These are phyloP conservation scores for Circaetus cinerascens DNA, from an alignment of 2,113 vertebrate genomes.

Conservation along the genomic window DNA sequence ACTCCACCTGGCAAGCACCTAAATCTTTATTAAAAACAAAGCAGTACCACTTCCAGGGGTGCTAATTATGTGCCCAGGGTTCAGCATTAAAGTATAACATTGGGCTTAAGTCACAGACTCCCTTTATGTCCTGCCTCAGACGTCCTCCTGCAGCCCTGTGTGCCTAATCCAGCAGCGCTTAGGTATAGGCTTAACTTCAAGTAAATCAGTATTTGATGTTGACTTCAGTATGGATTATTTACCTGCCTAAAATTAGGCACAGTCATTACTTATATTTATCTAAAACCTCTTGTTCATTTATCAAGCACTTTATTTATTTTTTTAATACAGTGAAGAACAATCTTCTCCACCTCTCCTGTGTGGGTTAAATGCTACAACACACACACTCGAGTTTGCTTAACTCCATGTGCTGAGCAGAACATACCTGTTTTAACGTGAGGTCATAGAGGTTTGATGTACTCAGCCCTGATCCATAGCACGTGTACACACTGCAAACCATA, in stretches of 20 bases:
- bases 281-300: not conserved
- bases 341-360: not conserved
- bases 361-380: not conserved
- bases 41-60: not conserved
- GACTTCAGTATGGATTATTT: not conserved
- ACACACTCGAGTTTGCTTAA: not conserved
- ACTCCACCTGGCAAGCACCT: not conserved
- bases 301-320: slow-evolving; percentile 54
- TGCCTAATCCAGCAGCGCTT: not conserved
- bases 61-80: not conserved
- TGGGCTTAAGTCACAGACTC: not conserved
- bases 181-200: not conserved
- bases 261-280: not conserved
- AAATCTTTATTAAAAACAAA: not conserved
- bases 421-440: not conserved
- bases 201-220: not conserved
- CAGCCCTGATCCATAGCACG: not conserved
- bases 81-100: not conserved
- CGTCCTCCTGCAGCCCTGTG: rapidly evolving
- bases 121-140: not conserved
- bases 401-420: not conserved
- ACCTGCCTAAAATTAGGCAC: not conserved
- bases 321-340: not conserved
- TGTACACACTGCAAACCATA: not conserved
- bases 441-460: not conserved